Evolutionary conservation across 2,797 vertebrate genomes (phyloP), one percentile per base, ranked within the genome.

Genomic region (Pempheris klunzingeri): DNA sequence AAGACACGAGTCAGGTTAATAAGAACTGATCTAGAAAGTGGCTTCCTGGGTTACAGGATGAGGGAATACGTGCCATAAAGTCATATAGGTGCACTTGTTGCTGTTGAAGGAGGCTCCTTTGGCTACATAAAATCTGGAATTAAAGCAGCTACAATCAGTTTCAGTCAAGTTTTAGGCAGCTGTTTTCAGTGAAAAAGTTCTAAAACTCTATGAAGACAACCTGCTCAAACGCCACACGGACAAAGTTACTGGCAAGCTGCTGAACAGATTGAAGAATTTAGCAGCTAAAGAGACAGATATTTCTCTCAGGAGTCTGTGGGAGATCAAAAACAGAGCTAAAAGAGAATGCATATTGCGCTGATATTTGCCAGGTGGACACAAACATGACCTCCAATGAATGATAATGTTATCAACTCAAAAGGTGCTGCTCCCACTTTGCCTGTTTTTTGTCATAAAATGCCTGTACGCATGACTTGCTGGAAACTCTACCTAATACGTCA

Each of bases 1-100:
- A 26, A 50, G 60, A 71, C 11, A 22, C 7, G 0, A 38, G 50
- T 28, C 64, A 7, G 41, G 46, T 62, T 67, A 73, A 78, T 58
- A 14, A 46, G 11, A 77, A 77, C 47, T 55, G 63, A 80, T 80
- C 41, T 15, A 0, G n/a, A 41, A 49, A 15, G 12, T 30, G 39
- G 34, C 54, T n/a, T 79, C 39, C 34, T 28, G 28, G 60, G 71
- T 41, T 72, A 38, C 64, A 10, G 46, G 22, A 2, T 18, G 15
- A 38, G 41, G n/a, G 52, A 52, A 69, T 50, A 64, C 26, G 17
- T 10, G 15, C 44, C 61, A 64, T 81, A 68, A 77, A 78, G n/a
- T n/a, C n/a, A n/a, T n/a, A n/a, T n/a, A n/a, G n/a, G n/a, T n/a
- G n/a, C n/a, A n/a, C n/a, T n/a, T n/a, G n/a, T n/a, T 22, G 2